Base-by-base conservation (phyloP, 2,113 vertebrate genomes). In the Chrysemys picta region DNA sequence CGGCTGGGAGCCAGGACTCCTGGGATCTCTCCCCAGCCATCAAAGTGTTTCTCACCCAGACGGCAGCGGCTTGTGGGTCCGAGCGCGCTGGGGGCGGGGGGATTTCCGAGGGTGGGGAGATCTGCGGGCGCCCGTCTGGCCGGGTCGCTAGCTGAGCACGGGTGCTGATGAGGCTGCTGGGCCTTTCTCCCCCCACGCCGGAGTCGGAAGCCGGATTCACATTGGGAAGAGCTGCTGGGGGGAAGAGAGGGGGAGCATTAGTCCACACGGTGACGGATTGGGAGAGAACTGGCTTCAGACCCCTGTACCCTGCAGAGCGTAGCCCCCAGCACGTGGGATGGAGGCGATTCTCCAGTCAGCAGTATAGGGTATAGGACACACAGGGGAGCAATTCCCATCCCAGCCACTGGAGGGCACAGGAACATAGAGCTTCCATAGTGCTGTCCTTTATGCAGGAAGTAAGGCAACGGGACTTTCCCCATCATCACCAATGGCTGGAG, bases 11-110 rank as follows among this genome's bases (percentile, higher is more conserved):
- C 10, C 35, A 25, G 8, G n/a, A 53, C 31, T 16, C 62, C 62
- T 65, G 50, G 29, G 29, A n/a, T 80, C 53, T 19, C 17, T 17
- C 65, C 65, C 8, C n/a, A 72, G 16, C n/a, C 35, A 22, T 22
- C 2, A 5, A 24, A 6, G 22, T 25, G 19, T 45, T 12, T 42
- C 72, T 76, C 72, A 17, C 24, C 87, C 25, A 31, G 31, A 21
- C 12, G 19, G 47, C 9, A 24, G 80, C 5, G 5, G 42, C 10
- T 38, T 24, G 21, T 3, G 5, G 29, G 8, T 35, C 8, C 3
- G 31, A 31, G 22, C 9, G 5, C 6, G 9, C 22, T 22, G 5
- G 8, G 8, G 5, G 24, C 14, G 2, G 27, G 38, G n/a, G 4
- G 79, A 4, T 47, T 57, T 16, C n/a, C 5, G 2, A 52, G 4